These are phyloP conservation scores for Arion vulgaris DNA, from an alignment of 1,140 invertebrate species.

Conservation along the genomic window DNA sequence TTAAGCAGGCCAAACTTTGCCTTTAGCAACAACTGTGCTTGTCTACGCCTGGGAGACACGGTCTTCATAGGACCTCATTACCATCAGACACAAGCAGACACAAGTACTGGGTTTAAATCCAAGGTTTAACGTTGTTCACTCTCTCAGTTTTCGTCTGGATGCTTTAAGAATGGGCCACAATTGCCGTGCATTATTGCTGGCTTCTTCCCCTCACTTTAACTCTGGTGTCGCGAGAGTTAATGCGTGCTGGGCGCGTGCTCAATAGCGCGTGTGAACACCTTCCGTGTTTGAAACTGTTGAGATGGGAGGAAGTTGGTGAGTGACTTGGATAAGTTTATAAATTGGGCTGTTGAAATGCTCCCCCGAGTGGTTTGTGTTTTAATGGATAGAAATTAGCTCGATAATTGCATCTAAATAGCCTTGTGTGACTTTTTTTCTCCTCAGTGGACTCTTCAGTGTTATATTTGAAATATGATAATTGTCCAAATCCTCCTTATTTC, in stretches of 20 bases:
- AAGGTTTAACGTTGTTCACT: neutral
- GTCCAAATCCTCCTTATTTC: neutral
- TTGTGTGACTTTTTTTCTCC: neutral
- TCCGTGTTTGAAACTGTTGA: neutral
- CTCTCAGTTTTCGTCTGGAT: constrained; percentile 10
- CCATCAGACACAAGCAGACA: neutral
- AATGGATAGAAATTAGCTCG: constrained; percentile 13
- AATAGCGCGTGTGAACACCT: constrained; percentile 20
- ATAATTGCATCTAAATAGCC: constrained; percentile 24
- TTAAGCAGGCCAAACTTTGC: constrained; percentile 8
- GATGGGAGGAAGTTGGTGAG: neutral
- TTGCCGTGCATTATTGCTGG: constrained; percentile 8
- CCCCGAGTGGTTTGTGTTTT: constrained; percentile 24
- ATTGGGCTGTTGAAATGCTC: constrained; percentile 26
- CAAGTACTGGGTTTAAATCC: constrained; percentile 4
- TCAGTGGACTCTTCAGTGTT: neutral
- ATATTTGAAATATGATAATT: neutral
- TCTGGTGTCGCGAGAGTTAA: constrained; percentile 26
- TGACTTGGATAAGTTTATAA: constrained; percentile 15
- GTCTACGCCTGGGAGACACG: neutral
- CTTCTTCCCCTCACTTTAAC: constrained; percentile 9
- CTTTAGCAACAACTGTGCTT: constrained; percentile 5
- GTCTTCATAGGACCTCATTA: constrained; percentile 22
- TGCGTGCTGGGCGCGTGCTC: constrained; percentile 22
- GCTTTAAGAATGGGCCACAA: constrained; percentile 21